These are phyloP conservation scores for Mnemiopsis leidyi DNA, from an alignment of 37 sponge, comb jelly and placozoan species.

Conservation along the genomic window DNA sequence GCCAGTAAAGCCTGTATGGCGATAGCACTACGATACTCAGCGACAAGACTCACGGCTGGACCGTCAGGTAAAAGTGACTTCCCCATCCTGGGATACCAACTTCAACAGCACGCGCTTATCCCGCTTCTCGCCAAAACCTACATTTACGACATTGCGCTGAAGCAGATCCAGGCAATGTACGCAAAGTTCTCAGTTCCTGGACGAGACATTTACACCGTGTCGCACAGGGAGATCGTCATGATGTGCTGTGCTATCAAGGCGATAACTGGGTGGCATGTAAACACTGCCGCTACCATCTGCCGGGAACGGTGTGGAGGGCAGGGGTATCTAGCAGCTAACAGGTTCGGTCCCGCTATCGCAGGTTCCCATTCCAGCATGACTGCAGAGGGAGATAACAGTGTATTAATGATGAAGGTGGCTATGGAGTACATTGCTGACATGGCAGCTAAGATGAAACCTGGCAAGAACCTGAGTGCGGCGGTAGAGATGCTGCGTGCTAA, in stretches of 20 bases:
- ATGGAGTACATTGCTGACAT: constrained; percentile 51
- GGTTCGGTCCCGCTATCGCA: constrained; percentile 32
- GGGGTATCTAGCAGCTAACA: constrained; percentile 84
- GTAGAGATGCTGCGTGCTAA: not conserved
- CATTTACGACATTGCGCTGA: constrained; percentile 60
- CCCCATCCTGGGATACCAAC: constrained; percentile 61
- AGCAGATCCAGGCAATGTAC: constrained; percentile 59
- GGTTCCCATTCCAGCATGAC: constrained; percentile 64
- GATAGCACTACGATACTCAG: constrained; percentile 46
- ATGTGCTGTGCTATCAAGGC: constrained; percentile 66
- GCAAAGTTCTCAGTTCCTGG: constrained; percentile 43
- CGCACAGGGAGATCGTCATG: constrained; percentile 57
- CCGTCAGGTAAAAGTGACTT: constrained; percentile 54
- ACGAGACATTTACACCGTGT: constrained; percentile 33
- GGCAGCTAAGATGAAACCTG: constrained; percentile 46
- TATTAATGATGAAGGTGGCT: constrained; percentile 51
- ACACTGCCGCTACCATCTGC: constrained; percentile 37
- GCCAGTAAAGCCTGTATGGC: constrained; percentile 62
- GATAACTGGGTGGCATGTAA: constrained; percentile 54
- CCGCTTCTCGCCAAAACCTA: constrained; percentile 62
- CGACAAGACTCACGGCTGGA: constrained; percentile 42
- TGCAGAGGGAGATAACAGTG: constrained; percentile 64
- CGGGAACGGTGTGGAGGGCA: constrained; percentile 98
- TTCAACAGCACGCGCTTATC: constrained; percentile 48
- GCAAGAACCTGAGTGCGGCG: not conserved